Evolutionary conservation across 2,113 vertebrate species (phyloP), one percentile per base, ranked within the genome.

Genomic region (Heterocephalus glaber): DNA sequence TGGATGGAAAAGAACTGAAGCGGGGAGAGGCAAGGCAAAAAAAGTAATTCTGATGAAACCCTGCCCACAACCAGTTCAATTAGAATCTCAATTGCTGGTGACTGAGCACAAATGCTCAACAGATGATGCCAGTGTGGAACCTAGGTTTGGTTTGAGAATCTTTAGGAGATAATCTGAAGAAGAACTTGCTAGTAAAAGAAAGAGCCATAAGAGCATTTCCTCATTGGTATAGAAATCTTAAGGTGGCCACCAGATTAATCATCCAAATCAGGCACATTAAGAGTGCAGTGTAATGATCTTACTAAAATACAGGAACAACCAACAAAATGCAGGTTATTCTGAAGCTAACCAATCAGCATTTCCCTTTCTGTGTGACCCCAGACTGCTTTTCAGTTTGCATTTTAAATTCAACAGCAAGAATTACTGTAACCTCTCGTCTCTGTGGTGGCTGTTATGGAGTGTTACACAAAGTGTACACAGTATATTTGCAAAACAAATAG

Each of bases 391-490:
- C 4, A 11, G 14, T 80, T 83, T 83, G 2, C 10, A 19, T 26
- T 70, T 11, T 68, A 60, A 87, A 7, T 47, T 7, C 52, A 11
- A 38, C 4, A 44, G 20, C 26, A n/a, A 86, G 20, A 17, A 77
- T 10, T 13, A 1, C 35, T 70, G 41, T 54, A 89, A 83, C 16
- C 24, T 24, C 22, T 7, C 77, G 5, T 47, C 8, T 8, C 16
- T 10, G 0, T 16, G 10, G 19, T 1, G 38, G 7, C 6, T 92
- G 17, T 44, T 38, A 54, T 3, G 1, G 13, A 65, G 3, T 13
- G 1, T 12, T 20, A 3, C 28, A 10, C 38, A 81, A 49, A 84
- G 14, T 11, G 26, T 28, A 17, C 13, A 8, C 20, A 13, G 7
- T 24, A 4, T 35, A 56, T 74, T 44, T 63, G 14, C 35, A 83